phyloP scores from a whole-genome alignment of 2,113 vertebrate genomes.

The Nicator chloris region DNA sequence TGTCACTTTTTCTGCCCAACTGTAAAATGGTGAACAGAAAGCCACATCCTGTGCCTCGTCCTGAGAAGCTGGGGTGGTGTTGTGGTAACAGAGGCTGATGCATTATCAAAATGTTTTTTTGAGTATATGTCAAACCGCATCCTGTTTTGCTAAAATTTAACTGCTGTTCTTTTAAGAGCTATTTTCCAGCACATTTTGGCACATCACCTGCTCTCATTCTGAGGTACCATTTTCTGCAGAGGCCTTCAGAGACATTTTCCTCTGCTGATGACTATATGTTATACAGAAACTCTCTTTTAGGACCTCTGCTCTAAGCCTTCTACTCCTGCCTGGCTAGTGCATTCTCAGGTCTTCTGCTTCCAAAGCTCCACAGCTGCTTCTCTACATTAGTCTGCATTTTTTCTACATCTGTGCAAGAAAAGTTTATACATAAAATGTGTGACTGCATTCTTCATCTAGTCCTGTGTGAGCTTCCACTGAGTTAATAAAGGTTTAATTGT shows the following conservation, averaged over 20 bases:
- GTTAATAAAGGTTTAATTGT: neutral
- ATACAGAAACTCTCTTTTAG: neutral
- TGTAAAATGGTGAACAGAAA: neutral
- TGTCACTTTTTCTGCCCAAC: conserved; percentile 15
- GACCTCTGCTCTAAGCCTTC: accelerated
- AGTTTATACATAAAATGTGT: neutral
- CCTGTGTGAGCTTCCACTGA: neutral
- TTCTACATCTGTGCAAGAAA: neutral
- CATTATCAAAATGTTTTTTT: neutral
- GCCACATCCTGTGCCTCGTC: neutral
- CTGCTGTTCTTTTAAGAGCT: neutral
- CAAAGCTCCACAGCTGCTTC: neutral
- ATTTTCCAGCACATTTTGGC: neutral
- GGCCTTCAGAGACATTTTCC: neutral
- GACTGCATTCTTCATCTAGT: neutral
- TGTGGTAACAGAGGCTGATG: neutral
- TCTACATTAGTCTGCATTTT: neutral
- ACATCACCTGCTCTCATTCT: neutral
- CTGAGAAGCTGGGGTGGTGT: neutral
- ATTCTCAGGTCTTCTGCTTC: neutral
- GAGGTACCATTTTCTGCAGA: neutral
- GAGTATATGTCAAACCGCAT: conserved; percentile 73
- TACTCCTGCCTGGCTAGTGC: neutral
- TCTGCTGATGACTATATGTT: neutral
- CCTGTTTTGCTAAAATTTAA: conserved; percentile 68